phyloP scores from a whole-genome alignment of 2,888 invertebrate genomes.

The Caenorhabditis sp. region DNA sequence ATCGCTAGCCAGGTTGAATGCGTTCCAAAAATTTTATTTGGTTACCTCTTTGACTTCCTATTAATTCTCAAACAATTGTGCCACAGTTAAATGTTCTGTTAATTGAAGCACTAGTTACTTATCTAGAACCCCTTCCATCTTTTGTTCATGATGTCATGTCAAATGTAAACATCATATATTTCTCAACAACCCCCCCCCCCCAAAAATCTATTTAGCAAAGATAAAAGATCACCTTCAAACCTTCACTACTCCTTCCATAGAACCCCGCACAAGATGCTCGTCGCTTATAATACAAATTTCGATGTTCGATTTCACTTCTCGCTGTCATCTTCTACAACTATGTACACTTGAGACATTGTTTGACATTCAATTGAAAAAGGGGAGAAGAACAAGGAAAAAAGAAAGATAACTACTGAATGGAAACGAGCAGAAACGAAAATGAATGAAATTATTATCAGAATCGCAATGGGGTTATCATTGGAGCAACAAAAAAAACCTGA shows the following conservation, averaged over 20 bases:
- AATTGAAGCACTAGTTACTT: too few relatives aligned
- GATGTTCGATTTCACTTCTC: conserved; percentile 36
- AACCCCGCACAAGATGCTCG: conserved; percentile 24
- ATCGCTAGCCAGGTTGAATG: too few relatives aligned
- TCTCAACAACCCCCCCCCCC: background rate
- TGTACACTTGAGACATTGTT: background rate
- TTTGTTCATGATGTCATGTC: background rate
- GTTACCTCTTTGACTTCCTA: too few relatives aligned
- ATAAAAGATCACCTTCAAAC: conserved; percentile 8
- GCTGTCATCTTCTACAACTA: conserved; percentile 29
- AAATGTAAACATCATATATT: background rate
- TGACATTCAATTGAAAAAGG: too few relatives aligned
- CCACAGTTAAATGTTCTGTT: too few relatives aligned
- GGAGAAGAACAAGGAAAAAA: too few relatives aligned
- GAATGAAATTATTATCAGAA: too few relatives aligned
- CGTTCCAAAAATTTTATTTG: too few relatives aligned
- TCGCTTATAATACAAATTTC: conserved; percentile 29
- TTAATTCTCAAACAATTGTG: too few relatives aligned
- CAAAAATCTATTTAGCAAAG: background rate
- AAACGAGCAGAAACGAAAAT: background rate
- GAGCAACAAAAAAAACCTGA: too few relatives aligned
- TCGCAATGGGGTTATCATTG: too few relatives aligned
- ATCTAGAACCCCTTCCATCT: too few relatives aligned
- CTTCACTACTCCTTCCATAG: conserved; percentile 4
- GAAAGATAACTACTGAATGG: background rate